phyloP scores from a whole-genome alignment of 1,140 invertebrate species.

The Plectrocnemia conspersa region DNA sequence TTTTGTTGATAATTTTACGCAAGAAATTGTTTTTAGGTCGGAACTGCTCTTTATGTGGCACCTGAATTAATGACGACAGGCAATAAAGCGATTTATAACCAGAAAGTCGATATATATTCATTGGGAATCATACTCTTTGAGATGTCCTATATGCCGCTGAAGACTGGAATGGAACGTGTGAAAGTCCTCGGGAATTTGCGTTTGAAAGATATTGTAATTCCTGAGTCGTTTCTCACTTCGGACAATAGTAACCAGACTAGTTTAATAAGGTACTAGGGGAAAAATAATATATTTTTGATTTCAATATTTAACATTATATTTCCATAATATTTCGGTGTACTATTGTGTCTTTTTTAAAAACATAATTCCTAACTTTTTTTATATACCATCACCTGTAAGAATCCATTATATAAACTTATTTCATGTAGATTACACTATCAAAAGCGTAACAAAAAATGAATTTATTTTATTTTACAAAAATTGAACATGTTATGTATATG shows the following conservation, averaged over 20 bases:
- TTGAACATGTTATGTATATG: no score
- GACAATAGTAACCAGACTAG: constrained; percentile 35
- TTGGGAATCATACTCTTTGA: constrained; percentile 90
- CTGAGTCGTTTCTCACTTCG: constrained; percentile 41
- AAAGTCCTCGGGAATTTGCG: constrained; percentile 69
- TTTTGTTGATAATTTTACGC: not conserved
- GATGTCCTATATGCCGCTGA: constrained; percentile 83
- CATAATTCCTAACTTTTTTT: no score
- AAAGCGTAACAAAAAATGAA: no score
- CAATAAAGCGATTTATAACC: constrained; percentile 72
- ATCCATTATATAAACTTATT: no score
- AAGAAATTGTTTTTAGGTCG: constrained; percentile 56
- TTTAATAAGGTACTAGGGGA: constrained; percentile 38
- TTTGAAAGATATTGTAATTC: constrained; percentile 59
- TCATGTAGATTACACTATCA: no score
- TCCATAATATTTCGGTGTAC: no score
- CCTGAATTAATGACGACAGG: constrained; percentile 73
- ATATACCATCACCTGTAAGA: no score
- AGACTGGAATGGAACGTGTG: constrained; percentile 85
- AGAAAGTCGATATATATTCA: constrained; percentile 93
- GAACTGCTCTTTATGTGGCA: constrained; percentile 90
- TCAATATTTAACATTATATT: no score
- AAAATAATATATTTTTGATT: no score
- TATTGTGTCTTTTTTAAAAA: no score
- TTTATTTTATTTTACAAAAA: no score